Evolutionary conservation across 2,888 invertebrate species (phyloP).

Genomic region (Clostera curtula): DNA sequence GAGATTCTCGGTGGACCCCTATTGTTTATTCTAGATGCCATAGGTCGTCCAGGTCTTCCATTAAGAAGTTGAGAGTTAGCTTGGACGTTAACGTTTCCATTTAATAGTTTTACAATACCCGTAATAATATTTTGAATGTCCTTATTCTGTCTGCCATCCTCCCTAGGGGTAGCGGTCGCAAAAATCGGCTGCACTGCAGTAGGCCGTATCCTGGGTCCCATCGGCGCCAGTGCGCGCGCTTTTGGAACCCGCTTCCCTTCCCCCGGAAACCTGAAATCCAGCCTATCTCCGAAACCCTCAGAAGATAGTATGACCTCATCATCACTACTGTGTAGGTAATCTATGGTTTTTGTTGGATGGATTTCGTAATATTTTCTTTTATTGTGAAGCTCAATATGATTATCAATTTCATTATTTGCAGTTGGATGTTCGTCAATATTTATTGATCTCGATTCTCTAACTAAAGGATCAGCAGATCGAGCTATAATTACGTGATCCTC

Average conservation of each 20-base stretch:
- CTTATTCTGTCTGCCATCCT: slow-evolving; percentile 58
- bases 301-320: slow-evolving; percentile 55
- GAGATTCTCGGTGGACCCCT: slow-evolving; percentile 91
- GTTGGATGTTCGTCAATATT: slow-evolving; percentile 67
- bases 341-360: slow-evolving; percentile 71
- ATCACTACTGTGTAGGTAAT: slow-evolving; percentile 37
- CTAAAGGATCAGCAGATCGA: slow-evolving; percentile 70
- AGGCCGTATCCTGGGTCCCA: slow-evolving; percentile 79
- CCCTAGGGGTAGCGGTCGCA: slow-evolving; percentile 68
- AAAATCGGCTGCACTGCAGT: slow-evolving; percentile 71
- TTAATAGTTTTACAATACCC: slow-evolving; percentile 89
- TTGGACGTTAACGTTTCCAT: slow-evolving; percentile 91
- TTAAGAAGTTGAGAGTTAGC: slow-evolving; percentile 79
- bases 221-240: slow-evolving; percentile 77
- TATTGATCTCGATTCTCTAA: slow-evolving; percentile 66
- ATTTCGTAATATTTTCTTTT: slow-evolving; percentile 70
- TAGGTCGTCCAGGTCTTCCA: slow-evolving; percentile 79
- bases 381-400: slow-evolving; percentile 68
- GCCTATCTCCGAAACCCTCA: slow-evolving; percentile 54
- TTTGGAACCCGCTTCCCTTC: slow-evolving; percentile 85
- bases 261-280: slow-evolving; percentile 79
- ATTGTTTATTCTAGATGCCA: slow-evolving; percentile 89
- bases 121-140: slow-evolving; percentile 94
- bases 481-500: slow-evolving; percentile 62
- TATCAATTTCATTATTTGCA: slow-evolving; percentile 75